phyloP scores from a whole-genome alignment of 2,797 vertebrate genomes.

The Pseudotriccus pelzelni region DNA sequence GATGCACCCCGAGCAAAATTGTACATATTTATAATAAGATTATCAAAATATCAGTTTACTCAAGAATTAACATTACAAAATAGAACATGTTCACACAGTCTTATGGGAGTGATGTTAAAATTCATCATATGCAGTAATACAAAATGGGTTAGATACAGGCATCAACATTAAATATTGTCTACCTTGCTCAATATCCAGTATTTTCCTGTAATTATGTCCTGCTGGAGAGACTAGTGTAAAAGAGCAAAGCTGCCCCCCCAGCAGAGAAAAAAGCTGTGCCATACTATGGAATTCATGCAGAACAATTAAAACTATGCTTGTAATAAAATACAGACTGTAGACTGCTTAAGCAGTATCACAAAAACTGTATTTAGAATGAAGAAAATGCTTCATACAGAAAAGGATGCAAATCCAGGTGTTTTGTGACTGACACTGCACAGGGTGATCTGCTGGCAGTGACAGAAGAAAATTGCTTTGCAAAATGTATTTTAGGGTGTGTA shows the following conservation, averaged over 20 bases:
- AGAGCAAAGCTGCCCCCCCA: neutral
- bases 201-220: neutral
- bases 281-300: neutral
- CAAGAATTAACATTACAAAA: neutral
- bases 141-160: neutral
- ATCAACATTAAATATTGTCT: neutral
- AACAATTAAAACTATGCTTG: neutral
- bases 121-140: neutral
- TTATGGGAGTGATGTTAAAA: neutral
- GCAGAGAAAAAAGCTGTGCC: neutral
- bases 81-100: neutral
- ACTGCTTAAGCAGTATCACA: neutral
- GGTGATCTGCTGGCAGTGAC: constrained; percentile 5
- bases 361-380: neutral
- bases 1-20: neutral
- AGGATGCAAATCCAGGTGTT: neutral
- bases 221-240: neutral
- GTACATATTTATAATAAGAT: neutral
- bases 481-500: neutral
- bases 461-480: constrained; percentile 22
- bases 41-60: constrained; percentile 17
- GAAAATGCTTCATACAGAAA: neutral
- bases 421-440: neutral
- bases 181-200: neutral
- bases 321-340: neutral